These are phyloP conservation scores for Prorops nasuta DNA, from an alignment of 1,140 invertebrate genomes.

Conservation along the genomic window DNA sequence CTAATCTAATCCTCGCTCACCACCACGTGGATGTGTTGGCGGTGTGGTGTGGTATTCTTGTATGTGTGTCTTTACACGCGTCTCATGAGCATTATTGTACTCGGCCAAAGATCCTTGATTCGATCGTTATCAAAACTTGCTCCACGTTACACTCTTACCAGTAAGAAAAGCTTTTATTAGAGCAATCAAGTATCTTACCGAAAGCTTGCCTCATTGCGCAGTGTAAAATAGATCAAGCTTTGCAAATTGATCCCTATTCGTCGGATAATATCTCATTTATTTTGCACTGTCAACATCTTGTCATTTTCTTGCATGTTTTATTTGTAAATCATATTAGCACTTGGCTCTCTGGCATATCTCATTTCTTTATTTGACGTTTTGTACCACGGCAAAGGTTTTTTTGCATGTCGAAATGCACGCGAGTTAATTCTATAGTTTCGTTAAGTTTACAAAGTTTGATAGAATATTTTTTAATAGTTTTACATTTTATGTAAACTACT, in stretches of 20 bases:
- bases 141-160: too few relatives aligned
- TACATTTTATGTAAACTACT: too few relatives aligned
- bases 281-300: conserved; percentile 35
- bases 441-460: too few relatives aligned
- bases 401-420: conserved; percentile 10
- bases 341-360: conserved; percentile 24
- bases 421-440: too few relatives aligned
- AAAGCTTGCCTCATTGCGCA: too few relatives aligned
- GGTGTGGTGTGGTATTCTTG: conserved; percentile 58
- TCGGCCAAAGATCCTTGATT: conserved; percentile 17
- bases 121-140: conserved; percentile 23
- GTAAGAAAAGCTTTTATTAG: too few relatives aligned
- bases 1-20: conserved; percentile 54
- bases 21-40: conserved; percentile 58
- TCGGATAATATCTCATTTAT: conserved; percentile 38
- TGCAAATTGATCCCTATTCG: too few relatives aligned
- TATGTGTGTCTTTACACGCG: conserved; percentile 37
- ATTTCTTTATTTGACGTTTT: conserved; percentile 20
- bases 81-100: conserved; percentile 34
- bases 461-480: too few relatives aligned
- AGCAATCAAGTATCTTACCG: too few relatives aligned
- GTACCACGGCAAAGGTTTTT: conserved; percentile 4
- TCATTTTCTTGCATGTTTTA: conserved; percentile 40
- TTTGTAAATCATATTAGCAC: conserved; percentile 21
- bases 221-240: too few relatives aligned